These are phyloP conservation scores for Pangasius krempfi DNA, from an alignment of 2,797 vertebrate genomes.

Conservation along the genomic window DNA sequence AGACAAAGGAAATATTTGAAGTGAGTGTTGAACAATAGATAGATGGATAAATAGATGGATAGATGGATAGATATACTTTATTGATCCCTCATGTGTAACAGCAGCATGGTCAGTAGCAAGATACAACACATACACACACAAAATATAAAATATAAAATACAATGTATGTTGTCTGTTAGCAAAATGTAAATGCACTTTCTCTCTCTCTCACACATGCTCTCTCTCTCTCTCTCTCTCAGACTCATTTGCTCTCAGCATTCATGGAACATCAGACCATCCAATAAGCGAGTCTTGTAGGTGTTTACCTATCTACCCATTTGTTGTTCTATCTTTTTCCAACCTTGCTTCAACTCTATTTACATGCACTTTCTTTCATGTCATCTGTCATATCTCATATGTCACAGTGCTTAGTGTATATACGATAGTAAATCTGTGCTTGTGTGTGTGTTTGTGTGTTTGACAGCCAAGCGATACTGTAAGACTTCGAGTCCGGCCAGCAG, in stretches of 20 bases:
- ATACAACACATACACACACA: too few relatives aligned
- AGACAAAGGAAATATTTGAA: neutral
- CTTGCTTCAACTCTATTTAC: constrained; percentile 10
- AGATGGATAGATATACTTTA: too few relatives aligned
- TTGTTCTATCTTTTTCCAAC: neutral
- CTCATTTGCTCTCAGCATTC: constrained; percentile 60
- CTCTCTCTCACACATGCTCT: constrained; percentile 30
- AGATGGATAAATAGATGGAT: too few relatives aligned
- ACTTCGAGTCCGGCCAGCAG: constrained; percentile 94
- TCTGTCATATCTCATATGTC: neutral
- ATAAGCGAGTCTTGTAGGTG: constrained; percentile 53
- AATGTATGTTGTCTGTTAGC: constrained; percentile 29
- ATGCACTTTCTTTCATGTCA: constrained; percentile 17
- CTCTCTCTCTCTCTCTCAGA: constrained; percentile 44
- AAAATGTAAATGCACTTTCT: constrained; percentile 35
- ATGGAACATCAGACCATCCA: constrained; percentile 57
- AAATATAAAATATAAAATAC: too few relatives aligned
- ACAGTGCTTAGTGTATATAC: neutral
- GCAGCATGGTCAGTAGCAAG: too few relatives aligned
- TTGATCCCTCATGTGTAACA: too few relatives aligned
- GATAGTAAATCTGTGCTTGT: constrained; percentile 4
- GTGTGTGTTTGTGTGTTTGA: constrained; percentile 39
- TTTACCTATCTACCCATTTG: constrained; percentile 24
- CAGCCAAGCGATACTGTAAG: constrained; percentile 93
- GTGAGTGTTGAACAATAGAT: neutral